Evolutionary conservation across 1,140 invertebrate species (phyloP).

Genomic region (Leptinotarsa defecta): DNA sequence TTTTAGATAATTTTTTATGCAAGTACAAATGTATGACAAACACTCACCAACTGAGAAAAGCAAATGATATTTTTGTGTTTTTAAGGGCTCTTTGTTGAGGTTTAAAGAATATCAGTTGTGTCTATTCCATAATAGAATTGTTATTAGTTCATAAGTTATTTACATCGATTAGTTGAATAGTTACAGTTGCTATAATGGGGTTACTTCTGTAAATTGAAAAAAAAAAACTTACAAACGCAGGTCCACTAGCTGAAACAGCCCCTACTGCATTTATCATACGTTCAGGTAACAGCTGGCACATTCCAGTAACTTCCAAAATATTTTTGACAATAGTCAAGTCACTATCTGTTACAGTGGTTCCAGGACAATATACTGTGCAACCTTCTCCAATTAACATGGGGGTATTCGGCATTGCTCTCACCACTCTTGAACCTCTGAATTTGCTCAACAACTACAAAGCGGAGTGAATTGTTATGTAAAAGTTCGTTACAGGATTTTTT

Average conservation of each 20-base stretch:
- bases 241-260: constrained; percentile 84
- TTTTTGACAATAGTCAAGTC: constrained; percentile 67
- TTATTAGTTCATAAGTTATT: too few species aligned
- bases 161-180: too few species aligned
- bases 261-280: constrained; percentile 80
- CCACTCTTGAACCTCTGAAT: constrained; percentile 65
- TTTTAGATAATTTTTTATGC: too few species aligned
- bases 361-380: constrained; percentile 73
- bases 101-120: too few species aligned
- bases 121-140: too few species aligned
- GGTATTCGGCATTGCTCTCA: constrained; percentile 93
- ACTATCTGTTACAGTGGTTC: constrained; percentile 58
- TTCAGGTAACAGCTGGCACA: constrained; percentile 81
- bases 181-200: too few species aligned
- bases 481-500: neutral
- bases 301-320: constrained; percentile 77
- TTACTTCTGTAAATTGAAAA: neutral
- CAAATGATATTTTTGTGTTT: too few species aligned
- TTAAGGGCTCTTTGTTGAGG: too few species aligned
- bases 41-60: too few species aligned
- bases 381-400: constrained; percentile 85
- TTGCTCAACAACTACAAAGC: constrained; percentile 51
- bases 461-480: neutral
- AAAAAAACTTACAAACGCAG: constrained; percentile 81
- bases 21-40: too few species aligned